Evolutionary conservation across 2,888 invertebrate species (phyloP).

Genomic region (Stegana nigrithorax): DNA sequence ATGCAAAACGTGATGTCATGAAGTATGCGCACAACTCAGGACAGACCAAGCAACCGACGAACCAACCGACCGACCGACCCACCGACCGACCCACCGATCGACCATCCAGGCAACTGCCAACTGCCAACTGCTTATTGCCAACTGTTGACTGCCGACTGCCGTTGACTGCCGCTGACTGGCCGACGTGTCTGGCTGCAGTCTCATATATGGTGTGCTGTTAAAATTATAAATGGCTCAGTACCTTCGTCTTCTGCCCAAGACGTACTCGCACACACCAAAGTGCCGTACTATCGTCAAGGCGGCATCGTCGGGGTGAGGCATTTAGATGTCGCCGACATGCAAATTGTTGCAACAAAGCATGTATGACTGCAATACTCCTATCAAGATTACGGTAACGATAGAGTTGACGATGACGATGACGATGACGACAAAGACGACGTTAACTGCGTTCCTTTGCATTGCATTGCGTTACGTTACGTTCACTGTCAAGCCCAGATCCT

Average conservation of each 20-base stretch:
- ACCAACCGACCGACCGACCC: not conserved
- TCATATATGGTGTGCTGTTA: slow-evolving; percentile 4
- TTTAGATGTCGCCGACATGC: slow-evolving; percentile 37
- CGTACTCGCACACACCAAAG: not conserved
- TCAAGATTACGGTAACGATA: slow-evolving; percentile 21
- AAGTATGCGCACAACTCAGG: slow-evolving; percentile 31
- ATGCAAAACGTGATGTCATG: slow-evolving; percentile 54
- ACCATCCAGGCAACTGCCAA: not conserved
- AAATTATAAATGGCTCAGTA: slow-evolving; percentile 19
- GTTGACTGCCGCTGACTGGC: too few species aligned
- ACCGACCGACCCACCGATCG: not conserved
- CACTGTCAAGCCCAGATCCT: slow-evolving; percentile 13
- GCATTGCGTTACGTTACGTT: too few species aligned
- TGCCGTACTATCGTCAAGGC: not conserved
- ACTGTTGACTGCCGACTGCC: too few species aligned
- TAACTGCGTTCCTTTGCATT: too few species aligned
- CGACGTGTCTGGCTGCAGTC: too few species aligned
- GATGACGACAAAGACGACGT: not conserved
- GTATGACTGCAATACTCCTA: slow-evolving; percentile 2
- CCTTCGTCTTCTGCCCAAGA: not conserved
- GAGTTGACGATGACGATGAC: slow-evolving; percentile 3
- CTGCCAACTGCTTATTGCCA: not conserved
- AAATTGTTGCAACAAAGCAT: slow-evolving; percentile 23
- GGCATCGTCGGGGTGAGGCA: not conserved
- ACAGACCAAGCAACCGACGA: not conserved